Conservation (phyloP, 2,113 vertebrate genomes). For the Garra rufa region DNA sequence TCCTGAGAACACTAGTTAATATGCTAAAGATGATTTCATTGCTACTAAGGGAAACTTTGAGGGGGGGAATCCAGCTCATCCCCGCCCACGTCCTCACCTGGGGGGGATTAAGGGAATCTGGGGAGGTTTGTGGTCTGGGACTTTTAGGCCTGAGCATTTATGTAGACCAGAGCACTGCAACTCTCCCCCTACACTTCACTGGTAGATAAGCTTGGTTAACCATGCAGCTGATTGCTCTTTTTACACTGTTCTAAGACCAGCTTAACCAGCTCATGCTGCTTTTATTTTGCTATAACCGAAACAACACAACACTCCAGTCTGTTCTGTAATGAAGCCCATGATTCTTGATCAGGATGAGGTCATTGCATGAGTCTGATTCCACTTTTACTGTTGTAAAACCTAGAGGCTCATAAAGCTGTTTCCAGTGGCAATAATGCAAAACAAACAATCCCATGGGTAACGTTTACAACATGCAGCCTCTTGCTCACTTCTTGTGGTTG, state of each 20-base stretch:
- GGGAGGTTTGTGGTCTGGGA: constrained; percentile 38
- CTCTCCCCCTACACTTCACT: constrained; percentile 27
- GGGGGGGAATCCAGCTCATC: constrained; percentile 25
- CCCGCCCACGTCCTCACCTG: constrained; percentile 33
- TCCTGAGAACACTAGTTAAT: neutral
- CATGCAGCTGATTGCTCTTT: constrained; percentile 35
- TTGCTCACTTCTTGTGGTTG: constrained; percentile 29
- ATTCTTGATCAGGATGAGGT: constrained; percentile 64
- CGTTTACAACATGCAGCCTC: neutral
- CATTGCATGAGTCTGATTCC: constrained; percentile 58
- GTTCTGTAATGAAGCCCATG: neutral
- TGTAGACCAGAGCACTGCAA: neutral
- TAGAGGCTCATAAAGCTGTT: constrained; percentile 60
- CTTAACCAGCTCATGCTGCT: neutral
- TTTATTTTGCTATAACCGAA: neutral
- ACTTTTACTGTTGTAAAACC: constrained; percentile 47
- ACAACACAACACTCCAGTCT: neutral
- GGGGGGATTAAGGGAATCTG: constrained; percentile 2
- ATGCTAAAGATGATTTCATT: constrained; percentile 38
- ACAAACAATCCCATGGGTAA: constrained; percentile 62
- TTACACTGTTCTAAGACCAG: constrained; percentile 11
- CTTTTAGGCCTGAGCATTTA: constrained; percentile 26
- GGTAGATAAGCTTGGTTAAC: constrained; percentile 36
- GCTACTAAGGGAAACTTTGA: constrained; percentile 34
- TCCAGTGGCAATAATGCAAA: constrained; percentile 63